These are phyloP conservation scores for Erythrocebus patas DNA, from an alignment of 2,113 vertebrate genomes.

Conservation along the genomic window DNA sequence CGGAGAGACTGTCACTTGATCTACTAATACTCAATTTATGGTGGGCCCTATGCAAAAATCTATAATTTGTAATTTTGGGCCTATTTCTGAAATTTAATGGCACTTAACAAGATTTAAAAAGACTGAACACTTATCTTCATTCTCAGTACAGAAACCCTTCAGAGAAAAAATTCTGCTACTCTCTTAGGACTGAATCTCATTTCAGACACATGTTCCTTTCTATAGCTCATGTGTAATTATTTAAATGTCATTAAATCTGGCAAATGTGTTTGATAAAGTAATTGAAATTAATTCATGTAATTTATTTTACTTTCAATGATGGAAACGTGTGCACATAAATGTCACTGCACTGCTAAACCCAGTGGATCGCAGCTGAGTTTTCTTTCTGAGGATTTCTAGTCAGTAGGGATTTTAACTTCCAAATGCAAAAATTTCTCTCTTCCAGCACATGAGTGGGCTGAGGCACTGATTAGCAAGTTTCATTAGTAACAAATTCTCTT, in stretches of 20 bases:
- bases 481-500: not conserved
- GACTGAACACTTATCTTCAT: slow-evolving; percentile 30
- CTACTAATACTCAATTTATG: slow-evolving; percentile 31
- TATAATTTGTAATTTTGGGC: not conserved
- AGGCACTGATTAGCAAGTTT: not conserved
- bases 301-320: slow-evolving; percentile 57
- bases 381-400: not conserved
- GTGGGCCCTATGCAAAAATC: not conserved
- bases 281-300: slow-evolving; percentile 51
- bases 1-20: slow-evolving; percentile 22
- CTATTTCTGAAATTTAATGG: slow-evolving; percentile 43
- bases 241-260: slow-evolving; percentile 65
- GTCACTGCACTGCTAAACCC: slow-evolving; percentile 18
- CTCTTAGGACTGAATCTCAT: slow-evolving; percentile 44
- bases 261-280: slow-evolving; percentile 54
- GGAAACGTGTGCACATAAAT: slow-evolving; percentile 50
- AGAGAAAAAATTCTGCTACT: slow-evolving; percentile 4
- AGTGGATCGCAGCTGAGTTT: not conserved
- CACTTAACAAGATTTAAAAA: slow-evolving; percentile 44
- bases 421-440: not conserved
- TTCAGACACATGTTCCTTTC: slow-evolving; percentile 33
- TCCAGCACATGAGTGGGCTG: not conserved
- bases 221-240: slow-evolving; percentile 27
- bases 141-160: slow-evolving; percentile 28
- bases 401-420: not conserved